phyloP scores from a whole-genome alignment of 2,888 invertebrate species.

The Chouioia cunea region DNA sequence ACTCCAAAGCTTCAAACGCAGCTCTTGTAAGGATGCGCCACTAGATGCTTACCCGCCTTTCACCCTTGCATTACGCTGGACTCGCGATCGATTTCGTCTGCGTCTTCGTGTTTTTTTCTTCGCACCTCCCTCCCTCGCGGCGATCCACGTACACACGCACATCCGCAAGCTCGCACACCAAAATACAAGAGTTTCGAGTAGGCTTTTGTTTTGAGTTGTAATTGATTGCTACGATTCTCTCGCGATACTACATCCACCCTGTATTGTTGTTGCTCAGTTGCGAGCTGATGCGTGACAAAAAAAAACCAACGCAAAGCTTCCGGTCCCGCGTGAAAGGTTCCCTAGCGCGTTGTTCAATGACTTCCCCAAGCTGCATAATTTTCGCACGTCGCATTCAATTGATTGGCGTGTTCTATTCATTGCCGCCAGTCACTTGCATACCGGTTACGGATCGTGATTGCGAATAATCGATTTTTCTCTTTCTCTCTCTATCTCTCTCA shows the following conservation, averaged over 20 bases:
- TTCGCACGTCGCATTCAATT: neutral
- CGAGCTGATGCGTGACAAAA: neutral
- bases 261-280: neutral
- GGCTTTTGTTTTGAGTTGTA: too few species aligned
- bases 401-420: too few species aligned
- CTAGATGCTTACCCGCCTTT: conserved; percentile 19
- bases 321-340: neutral
- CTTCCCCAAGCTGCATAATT: conserved; percentile 10
- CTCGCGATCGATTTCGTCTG: conserved; percentile 34
- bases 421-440: too few species aligned
- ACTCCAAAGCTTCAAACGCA: too few species aligned
- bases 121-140: neutral
- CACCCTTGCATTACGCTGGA: conserved; percentile 28
- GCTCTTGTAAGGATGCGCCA: neutral
- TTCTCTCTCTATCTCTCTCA: too few species aligned
- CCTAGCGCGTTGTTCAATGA: conserved; percentile 22
- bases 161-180: neutral
- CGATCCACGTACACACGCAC: neutral
- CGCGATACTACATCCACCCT: neutral
- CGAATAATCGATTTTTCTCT: too few species aligned
- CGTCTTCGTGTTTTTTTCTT: conserved; percentile 7
- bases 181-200: neutral
- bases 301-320: neutral
- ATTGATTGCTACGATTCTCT: neutral
- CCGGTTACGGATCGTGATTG: too few species aligned